Conservation (phyloP, 1,140 invertebrate species). For the Bombus pascuorum region DNA sequence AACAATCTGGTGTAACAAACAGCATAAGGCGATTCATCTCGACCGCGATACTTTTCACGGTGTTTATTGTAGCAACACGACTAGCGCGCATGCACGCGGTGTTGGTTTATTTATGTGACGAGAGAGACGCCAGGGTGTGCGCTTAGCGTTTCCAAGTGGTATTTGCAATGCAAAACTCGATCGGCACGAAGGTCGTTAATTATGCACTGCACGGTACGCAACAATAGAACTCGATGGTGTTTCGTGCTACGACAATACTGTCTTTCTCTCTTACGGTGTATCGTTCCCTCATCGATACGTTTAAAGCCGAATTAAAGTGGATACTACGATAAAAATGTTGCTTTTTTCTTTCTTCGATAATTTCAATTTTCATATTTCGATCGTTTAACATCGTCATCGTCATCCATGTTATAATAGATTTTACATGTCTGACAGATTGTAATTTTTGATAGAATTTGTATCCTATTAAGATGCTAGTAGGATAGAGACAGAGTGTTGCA, state of each 20-base stretch:
- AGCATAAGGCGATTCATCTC: not conserved
- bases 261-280: conserved; percentile 2
- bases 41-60: conserved; percentile 45
- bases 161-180: conserved; percentile 72
- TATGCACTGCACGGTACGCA: conserved; percentile 69
- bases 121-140: conserved; percentile 11
- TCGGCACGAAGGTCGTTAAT: conserved; percentile 70
- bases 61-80: conserved; percentile 31
- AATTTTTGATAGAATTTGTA: no score
- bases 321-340: not conserved
- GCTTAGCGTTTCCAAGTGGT: conserved; percentile 50
- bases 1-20: not conserved
- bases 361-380: not conserved
- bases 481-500: not conserved
- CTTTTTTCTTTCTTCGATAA: not conserved
- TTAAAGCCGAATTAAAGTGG: conserved; percentile 33
- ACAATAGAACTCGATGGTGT: conserved; percentile 63
- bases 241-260: conserved; percentile 33
- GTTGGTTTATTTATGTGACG: conserved; percentile 40
- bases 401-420: no score
- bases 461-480: not conserved
- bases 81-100: conserved; percentile 11
- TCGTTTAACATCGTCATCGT: no score
- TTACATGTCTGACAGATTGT: no score
- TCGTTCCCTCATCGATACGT: conserved; percentile 27